Base-by-base conservation (phyloP, 2,888 invertebrate genomes). In the Heliconius cydno region DNA sequence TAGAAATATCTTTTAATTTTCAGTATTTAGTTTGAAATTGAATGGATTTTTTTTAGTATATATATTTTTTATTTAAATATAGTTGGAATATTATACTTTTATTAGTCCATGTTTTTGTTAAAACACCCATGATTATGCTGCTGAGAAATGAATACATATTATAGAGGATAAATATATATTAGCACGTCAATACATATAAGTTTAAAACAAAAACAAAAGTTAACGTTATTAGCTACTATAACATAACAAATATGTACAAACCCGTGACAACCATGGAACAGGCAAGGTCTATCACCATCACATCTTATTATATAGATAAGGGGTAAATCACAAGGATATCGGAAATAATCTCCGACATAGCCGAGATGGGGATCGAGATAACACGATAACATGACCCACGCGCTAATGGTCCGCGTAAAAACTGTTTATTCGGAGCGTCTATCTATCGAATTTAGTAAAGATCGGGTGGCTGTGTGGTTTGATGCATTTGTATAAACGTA, bases 371-470 rank as follows among this genome's bases (percentile, higher is more conserved):
- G 19, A 41, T 75, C n/a, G 28, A 41, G 38, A 75, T 75, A 75
- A 46, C 65, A 65, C 12, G 75, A 75, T 73, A 73, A 73, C 22
- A 30, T 73, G 72, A 57, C 72, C 52, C 34, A 57, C 12, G 28
- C 41, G 65, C 41, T 75, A 65, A 65, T 75, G 65, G 75, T 63
- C 65, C 28, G 30, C 65, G 38, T 75, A 75, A 65, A 75, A 75
- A 41, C 65, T 75, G 75, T 63, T 75, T 25, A 25, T 38, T 41
- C 63, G 5, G 60, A 65, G 60, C 38, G 22, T 12, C 5, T 22
- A 63, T 34, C 60, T 73, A 38, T 25, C 13, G 41, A n/a, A 60
- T 60, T 60, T 25, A 25, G 34, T 34, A 19, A 19, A 34, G 34
- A 73, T 34, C 38, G n/a, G 60, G 9, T 34, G 57, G n/a, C 25